phyloP scores from a whole-genome alignment of 2,888 invertebrate genomes.

The Brachypterus glaber region DNA sequence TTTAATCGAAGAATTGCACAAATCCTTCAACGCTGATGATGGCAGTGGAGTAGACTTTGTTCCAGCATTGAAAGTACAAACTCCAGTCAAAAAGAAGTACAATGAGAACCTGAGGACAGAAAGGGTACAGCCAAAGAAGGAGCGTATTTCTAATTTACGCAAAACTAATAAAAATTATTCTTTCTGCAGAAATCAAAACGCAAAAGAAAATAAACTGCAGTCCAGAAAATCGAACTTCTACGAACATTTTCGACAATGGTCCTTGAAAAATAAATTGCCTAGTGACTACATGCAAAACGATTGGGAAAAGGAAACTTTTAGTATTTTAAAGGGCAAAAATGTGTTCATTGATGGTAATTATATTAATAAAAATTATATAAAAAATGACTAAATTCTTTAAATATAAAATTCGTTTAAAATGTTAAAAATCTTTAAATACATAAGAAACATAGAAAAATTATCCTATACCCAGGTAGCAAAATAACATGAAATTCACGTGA shows the following conservation, averaged over 20 bases:
- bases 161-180: conserved; percentile 31
- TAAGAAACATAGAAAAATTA: too few species aligned
- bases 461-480: too few species aligned
- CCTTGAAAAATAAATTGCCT: conserved; percentile 21
- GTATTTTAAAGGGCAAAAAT: conserved; percentile 39
- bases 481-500: too few species aligned
- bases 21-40: conserved; percentile 27
- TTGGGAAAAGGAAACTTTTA: conserved; percentile 50
- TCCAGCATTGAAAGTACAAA: conserved; percentile 15
- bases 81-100: conserved; percentile 16
- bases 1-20: conserved; percentile 56
- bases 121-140: conserved; percentile 31
- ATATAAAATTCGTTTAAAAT: too few species aligned
- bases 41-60: conserved; percentile 26
- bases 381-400: too few species aligned
- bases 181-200: conserved; percentile 34
- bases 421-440: too few species aligned
- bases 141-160: conserved; percentile 18
- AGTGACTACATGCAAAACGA: conserved; percentile 21
- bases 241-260: too few species aligned
- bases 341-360: conserved; percentile 18
- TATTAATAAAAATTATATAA: conserved; percentile 24
- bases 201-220: conserved; percentile 33
- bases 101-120: conserved; percentile 24
- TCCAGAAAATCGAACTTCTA: too few species aligned